Evolutionary conservation across 2,113 vertebrate genomes (phyloP).

Genomic region (Hippocampus barbouri): DNA sequence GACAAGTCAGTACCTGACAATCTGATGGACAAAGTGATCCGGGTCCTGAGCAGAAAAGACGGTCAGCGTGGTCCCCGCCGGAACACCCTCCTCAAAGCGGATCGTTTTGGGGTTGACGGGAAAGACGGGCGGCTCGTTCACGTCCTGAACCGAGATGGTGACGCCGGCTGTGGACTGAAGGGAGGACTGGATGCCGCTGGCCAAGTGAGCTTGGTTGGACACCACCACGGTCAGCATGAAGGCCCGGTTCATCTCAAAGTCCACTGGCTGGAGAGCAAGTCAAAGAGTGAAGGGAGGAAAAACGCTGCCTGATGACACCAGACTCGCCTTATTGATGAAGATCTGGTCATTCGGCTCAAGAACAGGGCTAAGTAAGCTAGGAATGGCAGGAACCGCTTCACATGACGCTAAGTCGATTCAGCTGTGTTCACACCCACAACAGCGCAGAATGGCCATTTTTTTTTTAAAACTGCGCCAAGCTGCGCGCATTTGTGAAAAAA

Average conservation of each 20-base stretch:
- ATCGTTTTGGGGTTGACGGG: slow-evolving; percentile 88
- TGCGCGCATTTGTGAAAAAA: too few relatives aligned
- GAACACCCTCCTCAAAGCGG: slow-evolving; percentile 91
- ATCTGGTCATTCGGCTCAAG: too few relatives aligned
- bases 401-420: too few relatives aligned
- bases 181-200: slow-evolving; percentile 93
- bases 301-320: not conserved
- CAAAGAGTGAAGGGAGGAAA: not conserved
- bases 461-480: too few relatives aligned
- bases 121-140: slow-evolving; percentile 92
- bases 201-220: slow-evolving; percentile 92
- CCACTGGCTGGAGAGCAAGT: slow-evolving; percentile 78
- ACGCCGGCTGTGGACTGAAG: slow-evolving; percentile 93
- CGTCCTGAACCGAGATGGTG: slow-evolving; percentile 88
- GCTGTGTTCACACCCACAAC: too few relatives aligned
- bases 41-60: slow-evolving; percentile 79
- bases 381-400: too few relatives aligned
- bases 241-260: slow-evolving; percentile 94
- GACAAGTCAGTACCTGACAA: slow-evolving; percentile 77
- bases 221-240: slow-evolving; percentile 98
- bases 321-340: too few relatives aligned
- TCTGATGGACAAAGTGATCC: slow-evolving; percentile 86
- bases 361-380: too few relatives aligned
- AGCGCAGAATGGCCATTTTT: too few relatives aligned
- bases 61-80: slow-evolving; percentile 80